Evolutionary conservation across 2,113 vertebrate species (phyloP), one percentile per base, ranked within the genome.

Genomic region (Tyto alba): DNA sequence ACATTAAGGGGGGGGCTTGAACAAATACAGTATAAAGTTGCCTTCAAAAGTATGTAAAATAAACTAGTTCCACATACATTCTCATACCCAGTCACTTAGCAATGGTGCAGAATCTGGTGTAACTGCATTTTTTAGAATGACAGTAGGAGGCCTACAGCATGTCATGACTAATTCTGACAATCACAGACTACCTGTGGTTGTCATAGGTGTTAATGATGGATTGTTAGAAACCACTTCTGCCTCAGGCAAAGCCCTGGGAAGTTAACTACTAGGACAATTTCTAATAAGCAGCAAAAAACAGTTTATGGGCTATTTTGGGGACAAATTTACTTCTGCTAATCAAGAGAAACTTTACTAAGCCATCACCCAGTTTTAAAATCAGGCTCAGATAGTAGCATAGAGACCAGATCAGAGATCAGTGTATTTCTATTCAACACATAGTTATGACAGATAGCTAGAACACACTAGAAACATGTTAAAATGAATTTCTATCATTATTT

Each of bases 171-270:
- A 96, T 96, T 92, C 93, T 95, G 89, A 95, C 85, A 96, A 96
- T 95, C 90, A 80, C 90, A 80, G 91, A 62, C 48, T 59, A 90
- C 74, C 93, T 30, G 7, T 12, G 20, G 77, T 88, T 96, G 97
- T 97, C 96, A 93, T 2, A 93, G 93, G 96, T 96, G 90, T 90
- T 97, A 97, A 97, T 95, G 93, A 98, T 88, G 95, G 90, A 94
- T 88, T 94, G 52, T 86, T 92, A 88, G 77, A 97, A 85, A 94
- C 88, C 38, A 23, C 84, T 90, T 81, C 79, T 81, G 94, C 97
- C 93, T 29, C 67, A 93, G 96, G 97, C 97, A 97, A 90, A 95
- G 97, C 97, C 97, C 75, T 93, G 77, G 96, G 96, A 94, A 90
- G 67, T 92, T 96, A 92, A 89, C 93, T 95, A 82, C 89, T 62